Evolutionary conservation across 2,888 invertebrate species (phyloP).

Genomic region (Diplolepis rosae): DNA sequence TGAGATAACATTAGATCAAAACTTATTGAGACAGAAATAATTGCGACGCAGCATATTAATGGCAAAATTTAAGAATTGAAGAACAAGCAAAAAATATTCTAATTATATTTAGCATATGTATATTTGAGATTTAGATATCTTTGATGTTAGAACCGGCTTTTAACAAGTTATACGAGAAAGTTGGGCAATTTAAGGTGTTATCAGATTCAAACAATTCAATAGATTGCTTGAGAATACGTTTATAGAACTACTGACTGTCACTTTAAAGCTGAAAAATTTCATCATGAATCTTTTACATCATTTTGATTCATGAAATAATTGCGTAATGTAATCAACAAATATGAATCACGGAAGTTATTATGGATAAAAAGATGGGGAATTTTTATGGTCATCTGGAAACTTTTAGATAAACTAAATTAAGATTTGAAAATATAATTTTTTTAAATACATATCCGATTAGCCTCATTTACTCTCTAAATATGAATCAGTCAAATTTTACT

Average conservation of each 20-base stretch:
- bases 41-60: slow-evolving; percentile 7
- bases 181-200: neutral
- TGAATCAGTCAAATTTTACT: too few relatives aligned
- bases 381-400: too few relatives aligned
- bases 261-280: neutral
- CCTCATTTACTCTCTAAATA: too few relatives aligned
- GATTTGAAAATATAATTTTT: too few relatives aligned
- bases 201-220: neutral
- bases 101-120: neutral
- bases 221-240: neutral
- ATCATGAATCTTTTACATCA: too few relatives aligned
- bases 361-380: too few relatives aligned
- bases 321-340: too few relatives aligned
- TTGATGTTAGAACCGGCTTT: neutral
- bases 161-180: neutral
- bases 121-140: neutral
- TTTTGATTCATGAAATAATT: too few relatives aligned
- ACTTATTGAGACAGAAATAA: slow-evolving; percentile 20
- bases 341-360: too few relatives aligned
- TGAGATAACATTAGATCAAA: slow-evolving; percentile 2
- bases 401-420: too few relatives aligned
- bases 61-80: slow-evolving; percentile 4
- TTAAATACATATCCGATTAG: too few relatives aligned
- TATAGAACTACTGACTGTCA: neutral
- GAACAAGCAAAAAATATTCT: neutral